phyloP scores from a whole-genome alignment of 2,888 invertebrate genomes.

The Endotricha flammealis region DNA sequence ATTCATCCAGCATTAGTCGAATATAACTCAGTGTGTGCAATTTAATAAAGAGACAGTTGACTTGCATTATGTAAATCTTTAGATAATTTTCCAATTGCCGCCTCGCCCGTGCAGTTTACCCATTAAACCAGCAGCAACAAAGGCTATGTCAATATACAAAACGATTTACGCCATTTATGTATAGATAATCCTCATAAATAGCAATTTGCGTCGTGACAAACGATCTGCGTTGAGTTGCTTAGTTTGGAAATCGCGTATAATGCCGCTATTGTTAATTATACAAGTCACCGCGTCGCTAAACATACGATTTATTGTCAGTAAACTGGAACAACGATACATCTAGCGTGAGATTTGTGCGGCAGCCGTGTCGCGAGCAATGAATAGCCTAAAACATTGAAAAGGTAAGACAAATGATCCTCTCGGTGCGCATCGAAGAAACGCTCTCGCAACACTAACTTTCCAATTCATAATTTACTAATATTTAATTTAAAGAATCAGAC shows the following conservation, averaged over 20 bases:
- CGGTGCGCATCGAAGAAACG: constrained; percentile 19
- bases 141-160: constrained; percentile 32
- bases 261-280: constrained; percentile 74
- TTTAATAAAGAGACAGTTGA: too few relatives aligned
- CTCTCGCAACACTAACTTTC: constrained; percentile 43
- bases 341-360: constrained; percentile 57
- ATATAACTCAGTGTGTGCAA: too few relatives aligned
- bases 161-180: constrained; percentile 43
- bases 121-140: constrained; percentile 19
- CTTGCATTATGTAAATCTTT: too few relatives aligned
- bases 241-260: constrained; percentile 75
- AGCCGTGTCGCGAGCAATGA: constrained; percentile 39
- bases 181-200: constrained; percentile 72
- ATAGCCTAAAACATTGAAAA: constrained; percentile 54
- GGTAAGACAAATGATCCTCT: constrained; percentile 47
- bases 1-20: too few relatives aligned
- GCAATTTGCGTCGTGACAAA: constrained; percentile 73
- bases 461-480: constrained; percentile 26
- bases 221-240: constrained; percentile 56
- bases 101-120: constrained; percentile 11
- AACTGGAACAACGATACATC: constrained; percentile 65
- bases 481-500: constrained; percentile 29
- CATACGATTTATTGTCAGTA: constrained; percentile 72
- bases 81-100: not conserved
- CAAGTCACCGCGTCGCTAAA: constrained; percentile 71